Base-by-base conservation (phyloP, 1,140 invertebrate genomes). In the Magallana gigas region DNA sequence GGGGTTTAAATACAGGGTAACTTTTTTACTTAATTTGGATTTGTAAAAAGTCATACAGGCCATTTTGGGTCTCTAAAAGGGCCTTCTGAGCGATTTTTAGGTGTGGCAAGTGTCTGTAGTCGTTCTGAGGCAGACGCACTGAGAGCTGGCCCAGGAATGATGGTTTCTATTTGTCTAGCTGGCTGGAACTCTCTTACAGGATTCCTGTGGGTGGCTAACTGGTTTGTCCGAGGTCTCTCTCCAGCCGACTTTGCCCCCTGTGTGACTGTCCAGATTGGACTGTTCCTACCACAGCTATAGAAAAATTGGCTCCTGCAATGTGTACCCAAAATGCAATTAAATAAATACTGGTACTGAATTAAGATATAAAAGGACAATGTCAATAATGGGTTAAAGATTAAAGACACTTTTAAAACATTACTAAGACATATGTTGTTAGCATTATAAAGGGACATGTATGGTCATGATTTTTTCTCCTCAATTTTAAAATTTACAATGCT, bases 281-380 rank as follows among this genome's bases (percentile, higher is more conserved):
- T 93, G 12, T 86, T 76, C 12, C 93, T 88, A 14, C 93, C 93
- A 89, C 93, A 94, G 84, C 93, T 93, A 87, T 92, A 94, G 36
- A 91, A 84, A 87, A 89, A 93, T 80, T 93, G 89, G 6, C 87
- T 57, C 57, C 93, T 94, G 89, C 12, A 90, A 91, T 48, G n/a
- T 83, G 5, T 7, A 84, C 36, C 36, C 36, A 48, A 48, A 48
- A 48, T 48, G 36, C 36, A 48, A 48, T 4, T 48, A 48, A 48
- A 48, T 48, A 48, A 48, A 48, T 48, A 48, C 36, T 5, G 36
- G 4, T 3, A 36, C 36, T 48, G 36, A 48, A 48, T 48, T 48
- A 48, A 23, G 23, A 23, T 23, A 23, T 23, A 23, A 23, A 23
- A 23, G 36, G 36, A 48, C 36, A 48, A 48, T 48, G 36, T 0